These are phyloP conservation scores for Teleopsis dalmanni DNA, from an alignment of 1,140 invertebrate genomes.

Conservation along the genomic window DNA sequence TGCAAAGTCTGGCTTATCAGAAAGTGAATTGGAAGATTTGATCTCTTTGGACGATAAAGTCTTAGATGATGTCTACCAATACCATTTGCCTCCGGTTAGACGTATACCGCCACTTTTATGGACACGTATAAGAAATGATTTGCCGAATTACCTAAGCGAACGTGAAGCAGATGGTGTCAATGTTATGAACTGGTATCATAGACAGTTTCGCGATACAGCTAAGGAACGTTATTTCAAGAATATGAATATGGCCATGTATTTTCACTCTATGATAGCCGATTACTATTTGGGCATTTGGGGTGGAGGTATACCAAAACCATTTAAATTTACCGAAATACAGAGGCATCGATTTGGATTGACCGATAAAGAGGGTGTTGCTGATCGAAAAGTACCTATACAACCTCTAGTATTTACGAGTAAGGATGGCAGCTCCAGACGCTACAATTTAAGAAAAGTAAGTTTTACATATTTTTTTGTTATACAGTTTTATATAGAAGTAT, in stretches of 20 bases:
- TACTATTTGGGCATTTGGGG: constrained; percentile 96
- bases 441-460: constrained; percentile 75
- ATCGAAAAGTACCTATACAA: constrained; percentile 92
- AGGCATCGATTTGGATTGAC: constrained; percentile 78
- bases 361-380: constrained; percentile 87
- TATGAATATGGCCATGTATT: constrained; percentile 91
- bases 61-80: constrained; percentile 96
- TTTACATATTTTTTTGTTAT: neutral
- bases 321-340: constrained; percentile 95
- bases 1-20: constrained; percentile 83
- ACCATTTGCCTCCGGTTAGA: constrained; percentile 90
- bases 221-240: constrained; percentile 95
- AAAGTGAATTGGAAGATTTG: constrained; percentile 89
- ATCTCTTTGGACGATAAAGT: constrained; percentile 92
- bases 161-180: constrained; percentile 94
- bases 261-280: constrained; percentile 95
- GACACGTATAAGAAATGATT: constrained; percentile 90
- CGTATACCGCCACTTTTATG: constrained; percentile 91
- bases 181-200: constrained; percentile 96
- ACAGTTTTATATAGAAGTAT: neutral
- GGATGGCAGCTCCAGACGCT: constrained; percentile 77
- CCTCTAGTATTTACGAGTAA: constrained; percentile 86
- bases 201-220: constrained; percentile 90
- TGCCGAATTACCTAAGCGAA: constrained; percentile 93
- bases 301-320: constrained; percentile 87